Base-by-base conservation (phyloP, 2,888 invertebrate species). In the Hypomecis atomaria region DNA sequence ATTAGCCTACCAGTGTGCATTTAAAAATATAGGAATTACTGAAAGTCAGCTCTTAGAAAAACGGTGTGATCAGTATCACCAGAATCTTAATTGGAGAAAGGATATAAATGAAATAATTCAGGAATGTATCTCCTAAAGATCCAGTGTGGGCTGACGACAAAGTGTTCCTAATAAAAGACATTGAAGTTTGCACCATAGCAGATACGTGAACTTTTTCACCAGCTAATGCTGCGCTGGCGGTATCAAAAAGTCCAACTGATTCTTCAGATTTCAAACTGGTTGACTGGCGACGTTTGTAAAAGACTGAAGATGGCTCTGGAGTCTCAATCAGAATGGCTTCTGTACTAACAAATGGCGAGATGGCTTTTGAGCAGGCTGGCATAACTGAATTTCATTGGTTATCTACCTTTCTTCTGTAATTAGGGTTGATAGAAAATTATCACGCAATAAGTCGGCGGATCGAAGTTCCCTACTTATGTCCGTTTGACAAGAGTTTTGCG, bases 51-150 rank as follows among this genome's bases (percentile, higher is more conserved):
- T 4, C 7, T 54, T n/a, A 43, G 5, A 43, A 36, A 13, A 55
- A 44, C 6, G 55, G 55, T 37, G 55, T 55, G 10, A 55, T 9
- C 10, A 55, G 10, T 45, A 55, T 55, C 45, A 55, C 9, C 9
- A 55, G 36, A 8, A 55, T 45, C 45, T 55, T 55, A 0, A 44
- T 13, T 5, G 55, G 55, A 13, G 55, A 45, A 37, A 55, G 44
- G 7, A 55, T 13, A 37, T 13, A 37, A 13, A 55, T 10, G 4
- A 37, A 9, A 10, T 13, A 6, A 13, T 55, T 36, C 6, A 55
- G 10, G 9, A 4, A 36, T 6, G 45, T 11, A 10, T 36, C 10
- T 45, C 10, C 9, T 6, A 10, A 10, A 36, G 44, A 9, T 6
- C 3, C 7, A 5, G 10, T 11, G 9, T 4, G 10, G n/a, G 6